Base-by-base conservation (phyloP, 1,140 invertebrate genomes). In the Neodiprion virginianus region DNA sequence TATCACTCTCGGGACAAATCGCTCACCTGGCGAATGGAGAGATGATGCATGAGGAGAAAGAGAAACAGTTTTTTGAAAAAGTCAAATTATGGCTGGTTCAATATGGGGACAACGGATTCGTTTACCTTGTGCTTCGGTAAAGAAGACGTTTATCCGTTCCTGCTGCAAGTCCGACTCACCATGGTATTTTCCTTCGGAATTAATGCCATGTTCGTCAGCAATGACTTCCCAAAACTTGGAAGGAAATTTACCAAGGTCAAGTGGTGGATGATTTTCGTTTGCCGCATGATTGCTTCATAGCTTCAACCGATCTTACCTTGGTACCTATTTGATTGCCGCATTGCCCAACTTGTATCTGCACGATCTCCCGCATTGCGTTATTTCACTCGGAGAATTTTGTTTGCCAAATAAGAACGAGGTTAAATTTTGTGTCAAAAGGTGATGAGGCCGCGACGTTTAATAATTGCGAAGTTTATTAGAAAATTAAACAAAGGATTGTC, bases 171-270 rank as follows among this genome's bases (percentile, higher is more conserved):
- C 92, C 69, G 92, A 93, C 80, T 94, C 93, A 61, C 94, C 93
- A 61, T 91, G 88, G 86, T 95, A 96, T 70, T 91, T 90, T 78
- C 95, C 95, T 80, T 91, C 92, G 78, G 92, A 90, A 88, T 95
- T 93, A 83, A 96, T 95, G 79, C 94, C 94, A 87, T 96, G 95
- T 87, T 96, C 95, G 82, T 95, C 94, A 68, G 95, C 96, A 81
- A 96, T 96, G 71, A 96, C 94, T 89, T 96, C 95, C 95, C 95
- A 96, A 89, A 97, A 97, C 95, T 96, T 88, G 65, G 87, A 5
- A 40, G 28, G 5, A 40, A 40, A 89, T 81, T 78, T 61, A 61
- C 53, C n/a, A 5, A 17, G 53, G 53, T 61, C n/a, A 12, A 61
- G 53, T 12, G n/a, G 8, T 61, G 53, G 4, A 5, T 61, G 5